These are phyloP conservation scores for Mycogona germanica DNA, from an alignment of 2,888 invertebrate genomes.

Conservation along the genomic window DNA sequence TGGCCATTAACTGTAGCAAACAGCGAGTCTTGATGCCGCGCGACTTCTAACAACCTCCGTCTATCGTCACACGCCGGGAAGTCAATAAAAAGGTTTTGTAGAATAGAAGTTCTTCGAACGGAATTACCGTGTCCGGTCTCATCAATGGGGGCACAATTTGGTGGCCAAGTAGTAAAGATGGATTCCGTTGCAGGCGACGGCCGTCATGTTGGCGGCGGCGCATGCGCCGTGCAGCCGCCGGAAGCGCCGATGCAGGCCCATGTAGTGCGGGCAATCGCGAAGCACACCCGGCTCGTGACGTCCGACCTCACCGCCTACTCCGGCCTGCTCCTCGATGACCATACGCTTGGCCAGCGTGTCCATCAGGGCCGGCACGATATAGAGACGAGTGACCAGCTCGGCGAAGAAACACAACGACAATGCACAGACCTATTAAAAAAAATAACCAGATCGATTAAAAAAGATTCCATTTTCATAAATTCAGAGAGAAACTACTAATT, in stretches of 20 bases:
- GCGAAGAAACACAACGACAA: constrained; percentile 54
- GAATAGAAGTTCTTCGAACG: neutral
- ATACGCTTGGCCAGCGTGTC: constrained; percentile 45
- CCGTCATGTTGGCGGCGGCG: constrained; percentile 64
- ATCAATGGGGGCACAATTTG: constrained; percentile 32
- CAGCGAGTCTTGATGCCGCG: neutral
- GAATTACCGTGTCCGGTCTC: neutral
- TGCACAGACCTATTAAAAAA: constrained; percentile 43
- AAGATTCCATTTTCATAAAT: no score
- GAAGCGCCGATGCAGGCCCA: constrained; percentile 58
- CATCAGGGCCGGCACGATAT: constrained; percentile 60
- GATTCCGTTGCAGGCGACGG: constrained; percentile 51
- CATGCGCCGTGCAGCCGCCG: constrained; percentile 61
- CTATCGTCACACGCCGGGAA: neutral
- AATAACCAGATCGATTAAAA: constrained; percentile 26
- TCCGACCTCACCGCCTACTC: constrained; percentile 41
- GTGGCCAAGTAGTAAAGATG: constrained; percentile 52
- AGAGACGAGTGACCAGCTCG: constrained; percentile 61
- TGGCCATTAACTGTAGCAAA: no score
- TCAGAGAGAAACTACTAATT: no score
- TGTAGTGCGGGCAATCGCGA: constrained; percentile 63
- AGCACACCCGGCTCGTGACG: constrained; percentile 53
- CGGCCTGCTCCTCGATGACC: constrained; percentile 19
- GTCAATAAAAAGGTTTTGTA: neutral
- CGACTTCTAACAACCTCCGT: neutral